Evolutionary conservation across 2,797 vertebrate species (phyloP).

Genomic region (Pangasius macronema): DNA sequence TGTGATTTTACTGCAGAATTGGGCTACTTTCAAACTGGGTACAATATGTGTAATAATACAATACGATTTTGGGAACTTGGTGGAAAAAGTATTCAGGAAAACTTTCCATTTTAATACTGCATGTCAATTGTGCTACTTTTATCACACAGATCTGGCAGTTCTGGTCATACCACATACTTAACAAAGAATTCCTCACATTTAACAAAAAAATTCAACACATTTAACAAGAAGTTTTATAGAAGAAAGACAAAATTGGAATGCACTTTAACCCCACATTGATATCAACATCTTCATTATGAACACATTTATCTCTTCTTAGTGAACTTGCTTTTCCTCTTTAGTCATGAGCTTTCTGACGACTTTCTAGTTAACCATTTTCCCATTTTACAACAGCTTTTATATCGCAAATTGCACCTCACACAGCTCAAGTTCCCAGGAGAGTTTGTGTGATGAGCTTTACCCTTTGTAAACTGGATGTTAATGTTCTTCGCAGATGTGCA

Average conservation of each 20-base stretch:
- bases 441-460: neutral
- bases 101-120: neutral
- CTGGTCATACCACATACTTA: neutral
- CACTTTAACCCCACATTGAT: neutral
- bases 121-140: neutral
- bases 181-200: neutral
- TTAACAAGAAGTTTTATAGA: neutral
- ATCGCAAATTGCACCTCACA: neutral
- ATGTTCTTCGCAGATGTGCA: neutral
- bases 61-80: neutral
- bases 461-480: neutral
- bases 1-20: neutral
- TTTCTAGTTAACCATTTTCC: neutral
- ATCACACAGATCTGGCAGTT: neutral
- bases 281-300: neutral
- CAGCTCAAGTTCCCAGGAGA: neutral
- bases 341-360: neutral
- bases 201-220: neutral
- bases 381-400: neutral
- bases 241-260: neutral
- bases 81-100: neutral
- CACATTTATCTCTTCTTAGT: neutral
- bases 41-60: neutral
- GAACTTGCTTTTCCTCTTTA: neutral
- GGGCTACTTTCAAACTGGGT: neutral